phyloP scores from a whole-genome alignment of 2,888 invertebrate genomes.

The Hybos culiciformis region DNA sequence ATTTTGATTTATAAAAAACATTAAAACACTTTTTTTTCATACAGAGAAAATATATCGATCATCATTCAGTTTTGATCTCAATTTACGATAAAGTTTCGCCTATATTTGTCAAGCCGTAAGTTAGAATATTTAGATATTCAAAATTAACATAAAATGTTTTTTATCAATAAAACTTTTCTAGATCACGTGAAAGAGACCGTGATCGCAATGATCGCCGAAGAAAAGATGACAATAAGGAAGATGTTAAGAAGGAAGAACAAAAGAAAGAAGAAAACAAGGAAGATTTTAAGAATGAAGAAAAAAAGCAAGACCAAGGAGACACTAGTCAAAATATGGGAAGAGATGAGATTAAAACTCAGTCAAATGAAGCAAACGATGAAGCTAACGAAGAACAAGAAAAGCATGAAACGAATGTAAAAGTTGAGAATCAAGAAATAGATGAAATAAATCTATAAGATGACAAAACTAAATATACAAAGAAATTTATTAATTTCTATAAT shows the following conservation, averaged over 20 bases:
- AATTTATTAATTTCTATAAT: too few species aligned
- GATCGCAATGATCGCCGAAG: constrained; percentile 6
- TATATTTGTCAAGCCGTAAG: constrained; percentile 19
- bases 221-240: constrained; percentile 7
- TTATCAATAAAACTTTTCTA: constrained; percentile 4
- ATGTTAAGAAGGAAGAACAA: constrained; percentile 6
- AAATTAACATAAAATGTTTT: background rate
- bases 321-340: too few species aligned
- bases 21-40: constrained; percentile 7
- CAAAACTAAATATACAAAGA: too few species aligned
- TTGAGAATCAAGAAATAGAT: too few species aligned
- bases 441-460: too few species aligned
- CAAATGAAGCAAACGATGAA: too few species aligned
- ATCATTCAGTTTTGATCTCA: constrained; percentile 21
- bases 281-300: too few species aligned
- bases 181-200: constrained; percentile 18
- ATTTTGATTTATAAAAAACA: too few species aligned
- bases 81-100: constrained; percentile 25
- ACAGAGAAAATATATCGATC: constrained; percentile 25
- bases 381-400: too few species aligned
- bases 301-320: too few species aligned
- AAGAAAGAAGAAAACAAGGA: constrained; percentile 4
- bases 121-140: constrained; percentile 5
- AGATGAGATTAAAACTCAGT: too few species aligned
- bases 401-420: too few species aligned